Percentiles rank a stretch among this genome's conserved stretches.
phyloP scores from a whole-genome alignment of 2,113 vertebrate species.

The Lethenteron camtschaticum region DNA sequence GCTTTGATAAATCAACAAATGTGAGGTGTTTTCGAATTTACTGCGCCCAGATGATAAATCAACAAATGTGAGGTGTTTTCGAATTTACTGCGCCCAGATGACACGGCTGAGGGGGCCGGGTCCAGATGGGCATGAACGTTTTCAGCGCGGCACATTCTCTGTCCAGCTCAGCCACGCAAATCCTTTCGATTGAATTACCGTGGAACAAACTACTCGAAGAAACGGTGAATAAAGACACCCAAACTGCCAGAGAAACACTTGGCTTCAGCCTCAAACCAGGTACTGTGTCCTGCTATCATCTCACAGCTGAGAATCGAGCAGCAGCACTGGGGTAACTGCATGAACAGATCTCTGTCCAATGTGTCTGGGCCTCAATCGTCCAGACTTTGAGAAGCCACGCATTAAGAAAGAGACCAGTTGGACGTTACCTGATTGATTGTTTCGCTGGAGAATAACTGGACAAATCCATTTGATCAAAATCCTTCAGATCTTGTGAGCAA shows the following conservation, averaged over 20 bases:
- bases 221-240: neutral
- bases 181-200: neutral
- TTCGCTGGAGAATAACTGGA: neutral
- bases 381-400: conserved; percentile 2
- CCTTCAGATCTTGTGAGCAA: neutral
- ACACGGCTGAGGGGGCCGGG: neutral
- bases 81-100: conserved; percentile 1
- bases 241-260: neutral
- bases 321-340: neutral
- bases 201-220: conserved; percentile 4
- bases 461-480: conserved; percentile 4
- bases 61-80: neutral
- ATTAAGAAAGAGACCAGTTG: neutral
- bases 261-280: neutral
- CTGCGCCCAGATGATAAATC: neutral
- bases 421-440: neutral
- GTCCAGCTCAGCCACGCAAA: neutral
- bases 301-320: conserved; percentile 1
- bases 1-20: neutral
- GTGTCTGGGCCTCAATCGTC: neutral
- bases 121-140: neutral
- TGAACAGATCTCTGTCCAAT: conserved; percentile 1
- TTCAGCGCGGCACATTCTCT: neutral
- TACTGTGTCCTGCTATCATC: neutral
- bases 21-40: neutral